Evolutionary conservation across 2,888 invertebrate genomes (phyloP).

Genomic region (Spisula subtruncata): DNA sequence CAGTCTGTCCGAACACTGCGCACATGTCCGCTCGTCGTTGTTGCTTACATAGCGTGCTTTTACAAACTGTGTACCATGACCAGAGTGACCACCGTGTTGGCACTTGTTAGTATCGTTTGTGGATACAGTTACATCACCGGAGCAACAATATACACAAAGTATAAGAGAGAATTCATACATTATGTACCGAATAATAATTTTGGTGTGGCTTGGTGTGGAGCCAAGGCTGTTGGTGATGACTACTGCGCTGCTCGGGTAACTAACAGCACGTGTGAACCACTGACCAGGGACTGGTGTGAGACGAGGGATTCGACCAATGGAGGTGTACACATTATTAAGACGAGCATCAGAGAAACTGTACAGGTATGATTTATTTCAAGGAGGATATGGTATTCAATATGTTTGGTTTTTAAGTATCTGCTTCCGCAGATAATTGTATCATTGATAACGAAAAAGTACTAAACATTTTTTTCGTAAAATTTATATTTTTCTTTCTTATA

Average conservation of each 20-base stretch:
- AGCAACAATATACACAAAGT: not conserved
- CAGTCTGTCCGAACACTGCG: too few relatives aligned
- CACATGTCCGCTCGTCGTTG: too few relatives aligned
- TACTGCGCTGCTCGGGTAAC: not conserved
- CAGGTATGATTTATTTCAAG: not conserved
- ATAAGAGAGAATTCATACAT: not conserved
- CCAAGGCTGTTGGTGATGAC: not conserved
- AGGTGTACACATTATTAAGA: not conserved
- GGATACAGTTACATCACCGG: not conserved
- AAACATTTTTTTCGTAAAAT: too few relatives aligned
- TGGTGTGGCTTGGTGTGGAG: not conserved
- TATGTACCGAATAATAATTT: not conserved
- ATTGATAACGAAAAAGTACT: too few relatives aligned
- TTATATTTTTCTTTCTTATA: too few relatives aligned
- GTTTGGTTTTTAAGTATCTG: too few relatives aligned
- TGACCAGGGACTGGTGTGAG: not conserved
- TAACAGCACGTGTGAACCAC: not conserved
- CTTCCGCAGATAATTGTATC: too few relatives aligned
- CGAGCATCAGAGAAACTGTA: not conserved
- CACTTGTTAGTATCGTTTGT: not conserved
- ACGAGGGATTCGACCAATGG: not conserved
- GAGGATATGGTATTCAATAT: too few relatives aligned
- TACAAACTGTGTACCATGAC: not conserved
- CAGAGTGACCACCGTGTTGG: not conserved
- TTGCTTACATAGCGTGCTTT: too few relatives aligned